phyloP scores from a whole-genome alignment of 2,888 invertebrate species.

The Erebia palarica region DNA sequence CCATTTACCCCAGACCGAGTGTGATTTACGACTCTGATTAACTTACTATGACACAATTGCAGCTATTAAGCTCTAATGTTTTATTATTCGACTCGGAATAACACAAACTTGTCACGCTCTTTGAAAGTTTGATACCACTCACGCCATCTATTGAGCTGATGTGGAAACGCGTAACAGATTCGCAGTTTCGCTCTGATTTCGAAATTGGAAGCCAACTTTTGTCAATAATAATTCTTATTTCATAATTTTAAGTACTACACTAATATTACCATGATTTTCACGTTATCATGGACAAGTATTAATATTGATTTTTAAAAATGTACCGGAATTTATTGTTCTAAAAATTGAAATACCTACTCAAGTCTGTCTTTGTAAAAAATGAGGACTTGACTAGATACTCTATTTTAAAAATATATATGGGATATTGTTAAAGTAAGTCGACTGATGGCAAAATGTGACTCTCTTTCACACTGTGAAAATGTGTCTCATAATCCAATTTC shows the following conservation, averaged over 20 bases:
- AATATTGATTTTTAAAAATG: neutral
- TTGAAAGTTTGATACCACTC: conserved; percentile 37
- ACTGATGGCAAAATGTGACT: no score
- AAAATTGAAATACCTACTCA: no score
- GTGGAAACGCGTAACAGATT: neutral
- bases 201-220: neutral
- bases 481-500: no score
- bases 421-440: no score
- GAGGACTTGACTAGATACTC: no score
- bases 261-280: neutral
- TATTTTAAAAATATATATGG: no score
- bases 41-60: conserved; percentile 36
- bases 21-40: conserved; percentile 42
- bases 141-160: conserved; percentile 50
- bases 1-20: conserved; percentile 17
- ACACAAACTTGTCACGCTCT: conserved; percentile 15
- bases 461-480: no score
- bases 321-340: no score
- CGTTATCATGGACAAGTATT: neutral
- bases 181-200: neutral
- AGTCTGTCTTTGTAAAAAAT: no score
- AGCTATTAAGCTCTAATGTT: conserved; percentile 28
- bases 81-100: conserved; percentile 16
- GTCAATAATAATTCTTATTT: neutral
- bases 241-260: no score